These are phyloP conservation scores for Drosophila bunnanda DNA, from an alignment of 2,888 invertebrate genomes.

Conservation along the genomic window DNA sequence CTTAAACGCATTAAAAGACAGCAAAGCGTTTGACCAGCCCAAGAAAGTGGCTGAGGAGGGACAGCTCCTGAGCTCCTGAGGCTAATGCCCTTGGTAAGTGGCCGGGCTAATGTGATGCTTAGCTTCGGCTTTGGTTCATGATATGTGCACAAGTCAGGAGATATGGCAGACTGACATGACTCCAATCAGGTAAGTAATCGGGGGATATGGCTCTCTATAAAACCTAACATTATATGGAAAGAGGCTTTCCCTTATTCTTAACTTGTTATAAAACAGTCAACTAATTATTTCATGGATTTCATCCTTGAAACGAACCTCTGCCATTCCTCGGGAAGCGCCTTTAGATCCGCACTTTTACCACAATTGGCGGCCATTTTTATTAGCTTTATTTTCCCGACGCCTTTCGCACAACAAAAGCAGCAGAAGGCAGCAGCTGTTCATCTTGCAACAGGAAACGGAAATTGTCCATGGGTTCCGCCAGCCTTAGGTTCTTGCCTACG, in stretches of 20 bases:
- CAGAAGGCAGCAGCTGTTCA: conserved; percentile 56
- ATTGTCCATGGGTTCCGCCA: conserved; percentile 72
- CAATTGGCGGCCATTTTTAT: conserved; percentile 66
- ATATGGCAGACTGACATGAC: conserved; percentile 5
- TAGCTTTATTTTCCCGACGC: conserved; percentile 60
- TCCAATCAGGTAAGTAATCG: conserved; percentile 24
- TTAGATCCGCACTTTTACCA: conserved; percentile 18
- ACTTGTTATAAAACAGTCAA: background rate
- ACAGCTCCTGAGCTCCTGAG: conserved; percentile 9
- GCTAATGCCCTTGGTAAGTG: conserved; percentile 59
- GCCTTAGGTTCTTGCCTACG: conserved; percentile 34
- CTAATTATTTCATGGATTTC: background rate
- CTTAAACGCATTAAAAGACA: conserved; percentile 67
- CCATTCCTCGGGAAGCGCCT: background rate
- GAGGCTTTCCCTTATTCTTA: background rate
- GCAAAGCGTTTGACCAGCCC: conserved; percentile 58
- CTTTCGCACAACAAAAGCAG: conserved; percentile 42
- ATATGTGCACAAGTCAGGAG: conserved; percentile 57
- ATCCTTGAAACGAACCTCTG: background rate
- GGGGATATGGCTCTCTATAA: no score
- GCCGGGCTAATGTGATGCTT: conserved; percentile 56
- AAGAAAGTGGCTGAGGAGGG: background rate
- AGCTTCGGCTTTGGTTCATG: conserved; percentile 46
- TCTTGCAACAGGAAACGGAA: conserved; percentile 73
- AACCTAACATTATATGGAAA: background rate